These are phyloP conservation scores for Hydrochoerus hydrochaeris DNA, from an alignment of 2,113 vertebrate species.

Conservation along the genomic window DNA sequence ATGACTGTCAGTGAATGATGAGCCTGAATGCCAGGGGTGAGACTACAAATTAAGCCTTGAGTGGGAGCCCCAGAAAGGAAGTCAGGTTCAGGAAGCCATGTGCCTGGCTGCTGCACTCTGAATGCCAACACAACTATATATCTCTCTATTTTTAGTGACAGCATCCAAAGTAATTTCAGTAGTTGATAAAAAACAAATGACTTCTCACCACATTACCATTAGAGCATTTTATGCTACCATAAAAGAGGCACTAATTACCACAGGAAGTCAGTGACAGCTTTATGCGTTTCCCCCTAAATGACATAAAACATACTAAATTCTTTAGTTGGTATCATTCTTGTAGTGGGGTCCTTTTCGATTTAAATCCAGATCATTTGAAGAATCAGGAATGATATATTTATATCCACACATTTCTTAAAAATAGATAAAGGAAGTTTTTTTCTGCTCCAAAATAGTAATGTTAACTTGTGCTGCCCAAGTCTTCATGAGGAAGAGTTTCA, in stretches of 20 bases:
- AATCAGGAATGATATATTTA: conserved; percentile 45
- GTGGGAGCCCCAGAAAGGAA: neutral
- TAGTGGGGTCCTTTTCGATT: conserved; percentile 55
- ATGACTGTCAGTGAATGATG: neutral
- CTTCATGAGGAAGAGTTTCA: neutral
- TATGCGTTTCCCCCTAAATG: conserved; percentile 50
- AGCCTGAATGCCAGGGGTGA: neutral
- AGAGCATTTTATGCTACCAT: conserved; percentile 63
- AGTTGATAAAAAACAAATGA: conserved; percentile 67
- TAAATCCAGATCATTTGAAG: conserved; percentile 62
- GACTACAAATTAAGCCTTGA: neutral
- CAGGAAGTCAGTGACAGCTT: conserved; percentile 57
- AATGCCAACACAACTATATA: neutral
- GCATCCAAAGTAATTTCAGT: conserved; percentile 54
- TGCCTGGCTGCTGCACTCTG: neutral
- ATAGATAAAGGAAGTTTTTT: neutral
- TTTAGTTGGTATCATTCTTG: conserved; percentile 37
- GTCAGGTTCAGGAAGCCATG: neutral
- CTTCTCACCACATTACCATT: conserved; percentile 60
- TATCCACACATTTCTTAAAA: conserved; percentile 50
- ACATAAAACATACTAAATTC: conserved; percentile 30
- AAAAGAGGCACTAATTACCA: conserved; percentile 68
- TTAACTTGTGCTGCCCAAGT: neutral
- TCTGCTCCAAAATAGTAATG: neutral
- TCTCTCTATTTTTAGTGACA: conserved; percentile 60